Conservation (phyloP, 2,797 vertebrate species). For the Fringilla coelebs region DNA sequence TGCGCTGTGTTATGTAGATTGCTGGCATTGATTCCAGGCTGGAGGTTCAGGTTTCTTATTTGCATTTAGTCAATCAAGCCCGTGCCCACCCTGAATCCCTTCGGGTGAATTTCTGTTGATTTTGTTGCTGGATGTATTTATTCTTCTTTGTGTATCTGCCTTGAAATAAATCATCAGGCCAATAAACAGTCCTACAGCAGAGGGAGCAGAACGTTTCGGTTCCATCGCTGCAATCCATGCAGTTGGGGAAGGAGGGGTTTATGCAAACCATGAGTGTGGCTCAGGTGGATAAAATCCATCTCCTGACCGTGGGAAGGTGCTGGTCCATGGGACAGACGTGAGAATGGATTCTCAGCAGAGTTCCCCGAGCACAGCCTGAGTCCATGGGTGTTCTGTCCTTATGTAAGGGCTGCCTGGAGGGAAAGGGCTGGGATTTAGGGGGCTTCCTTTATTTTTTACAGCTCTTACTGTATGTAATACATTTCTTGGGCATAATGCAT, state of each 20-base stretch:
- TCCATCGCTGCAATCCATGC: not conserved
- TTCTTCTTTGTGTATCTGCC: slow-evolving; percentile 66
- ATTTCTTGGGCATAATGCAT: not conserved
- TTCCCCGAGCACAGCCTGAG: not conserved
- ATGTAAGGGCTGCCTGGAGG: not conserved
- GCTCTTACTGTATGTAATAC: not conserved
- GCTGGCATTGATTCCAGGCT: not conserved
- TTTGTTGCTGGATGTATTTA: slow-evolving; percentile 54
- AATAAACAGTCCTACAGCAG: slow-evolving; percentile 18
- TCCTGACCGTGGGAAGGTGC: not conserved
- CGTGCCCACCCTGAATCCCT: slow-evolving; percentile 44
- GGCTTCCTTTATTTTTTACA: not conserved
- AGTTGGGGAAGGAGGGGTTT: not conserved
- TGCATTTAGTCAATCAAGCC: slow-evolving; percentile 36
- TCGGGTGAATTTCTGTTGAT: slow-evolving; percentile 66
- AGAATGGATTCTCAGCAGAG: not conserved
- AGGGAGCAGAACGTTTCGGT: not conserved
- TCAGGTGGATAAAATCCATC: not conserved
- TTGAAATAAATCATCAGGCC: not conserved
- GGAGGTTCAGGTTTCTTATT: slow-evolving; percentile 28
- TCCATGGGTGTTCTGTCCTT: not conserved
- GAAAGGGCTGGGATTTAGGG: not conserved
- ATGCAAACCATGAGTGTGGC: not conserved
- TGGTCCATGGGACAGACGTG: not conserved
- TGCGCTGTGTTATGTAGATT: not conserved